These are phyloP conservation scores for Caenorhabditis parvicauda DNA, from an alignment of 2,888 invertebrate genomes.

Conservation along the genomic window DNA sequence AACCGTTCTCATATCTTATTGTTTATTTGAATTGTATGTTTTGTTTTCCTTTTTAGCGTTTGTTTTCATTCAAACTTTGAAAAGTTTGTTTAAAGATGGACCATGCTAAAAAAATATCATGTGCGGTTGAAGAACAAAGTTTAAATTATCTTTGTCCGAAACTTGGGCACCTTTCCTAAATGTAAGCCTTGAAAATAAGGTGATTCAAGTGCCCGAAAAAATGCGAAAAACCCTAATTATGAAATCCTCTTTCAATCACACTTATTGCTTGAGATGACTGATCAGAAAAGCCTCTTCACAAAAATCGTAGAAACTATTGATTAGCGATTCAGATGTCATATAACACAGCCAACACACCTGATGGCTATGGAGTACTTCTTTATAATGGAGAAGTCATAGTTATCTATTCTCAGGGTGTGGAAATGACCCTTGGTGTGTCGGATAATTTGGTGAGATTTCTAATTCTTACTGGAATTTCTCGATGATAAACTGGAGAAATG, in stretches of 20 bases:
- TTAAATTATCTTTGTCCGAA: no score
- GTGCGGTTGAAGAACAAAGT: no score
- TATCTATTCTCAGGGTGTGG: conserved; percentile 33
- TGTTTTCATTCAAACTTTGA: neutral
- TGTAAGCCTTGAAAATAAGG: neutral
- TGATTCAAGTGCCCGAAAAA: no score
- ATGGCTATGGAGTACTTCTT: conserved; percentile 85
- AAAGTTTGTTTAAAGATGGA: no score
- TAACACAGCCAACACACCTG: conserved; percentile 88
- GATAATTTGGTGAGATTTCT: conserved; percentile 72
- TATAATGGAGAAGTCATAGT: conserved; percentile 77
- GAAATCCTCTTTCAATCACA: no score
- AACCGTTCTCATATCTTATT: no score
- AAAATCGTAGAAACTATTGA: no score
- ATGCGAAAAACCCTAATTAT: no score
- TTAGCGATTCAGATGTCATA: conserved; percentile 88
- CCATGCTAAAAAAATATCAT: no score
- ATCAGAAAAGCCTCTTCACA: no score
- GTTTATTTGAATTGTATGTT: neutral
- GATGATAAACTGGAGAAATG: no score
- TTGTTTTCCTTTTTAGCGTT: neutral
- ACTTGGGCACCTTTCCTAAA: neutral
- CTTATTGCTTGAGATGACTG: no score
- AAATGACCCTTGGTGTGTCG: conserved; percentile 31
- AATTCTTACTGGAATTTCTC: neutral